These are phyloP conservation scores for Emesis furor DNA, from an alignment of 2,888 invertebrate species.

Conservation along the genomic window DNA sequence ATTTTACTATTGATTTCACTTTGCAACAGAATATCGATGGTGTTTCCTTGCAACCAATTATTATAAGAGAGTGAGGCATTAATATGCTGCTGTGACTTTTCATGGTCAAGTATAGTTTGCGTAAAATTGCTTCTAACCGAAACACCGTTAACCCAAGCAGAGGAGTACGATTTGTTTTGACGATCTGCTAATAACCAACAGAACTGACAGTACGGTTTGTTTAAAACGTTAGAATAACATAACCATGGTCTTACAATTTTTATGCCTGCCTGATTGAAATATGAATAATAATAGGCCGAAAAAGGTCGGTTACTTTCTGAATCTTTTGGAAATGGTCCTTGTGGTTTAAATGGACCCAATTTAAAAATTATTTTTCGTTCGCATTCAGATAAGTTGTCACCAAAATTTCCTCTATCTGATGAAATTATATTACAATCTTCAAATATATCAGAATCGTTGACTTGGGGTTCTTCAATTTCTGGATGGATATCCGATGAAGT, in stretches of 20 bases:
- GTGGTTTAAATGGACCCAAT: constrained; percentile 62
- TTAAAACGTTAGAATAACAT: constrained; percentile 55
- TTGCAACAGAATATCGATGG: no score
- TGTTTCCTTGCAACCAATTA: no score
- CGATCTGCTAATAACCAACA: constrained; percentile 63
- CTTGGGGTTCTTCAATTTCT: constrained; percentile 53
- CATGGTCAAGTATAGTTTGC: constrained; percentile 65
- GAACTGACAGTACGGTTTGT: constrained; percentile 58
- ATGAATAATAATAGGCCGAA: constrained; percentile 56
- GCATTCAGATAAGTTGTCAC: constrained; percentile 63
- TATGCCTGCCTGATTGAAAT: constrained; percentile 42
- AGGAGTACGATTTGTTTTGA: constrained; percentile 63
- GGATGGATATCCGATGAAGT: constrained; percentile 52
- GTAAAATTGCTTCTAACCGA: constrained; percentile 72
- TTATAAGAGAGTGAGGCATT: no score
- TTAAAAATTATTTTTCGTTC: constrained; percentile 71
- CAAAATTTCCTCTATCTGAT: constrained; percentile 67
- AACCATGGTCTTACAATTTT: constrained; percentile 54
- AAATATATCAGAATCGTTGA: constrained; percentile 48
- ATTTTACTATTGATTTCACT: no score
- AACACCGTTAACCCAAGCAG: constrained; percentile 70
- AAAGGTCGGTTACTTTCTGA: constrained; percentile 67
- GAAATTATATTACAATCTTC: constrained; percentile 62
- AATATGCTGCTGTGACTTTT: no score
- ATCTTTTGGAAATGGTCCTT: constrained; percentile 73